A percentile compares a stretch with the other conserved stretches of the same genome.
Conservation (phyloP, 2,888 invertebrate genomes). For the Trypoxylon attenuatum region DNA sequence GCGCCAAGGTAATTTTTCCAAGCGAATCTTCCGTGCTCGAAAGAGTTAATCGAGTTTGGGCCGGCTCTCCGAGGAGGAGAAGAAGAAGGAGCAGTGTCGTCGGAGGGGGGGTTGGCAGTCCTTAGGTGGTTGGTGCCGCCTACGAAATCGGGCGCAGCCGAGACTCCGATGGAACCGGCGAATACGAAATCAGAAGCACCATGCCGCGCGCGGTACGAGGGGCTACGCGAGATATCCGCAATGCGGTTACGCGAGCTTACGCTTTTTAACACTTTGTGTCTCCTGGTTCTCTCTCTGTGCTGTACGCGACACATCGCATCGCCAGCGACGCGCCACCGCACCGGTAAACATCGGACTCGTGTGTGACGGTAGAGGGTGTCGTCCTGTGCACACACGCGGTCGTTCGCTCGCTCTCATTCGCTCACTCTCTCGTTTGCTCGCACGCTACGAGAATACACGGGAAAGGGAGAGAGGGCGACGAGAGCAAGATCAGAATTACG, state of each 20-base stretch:
- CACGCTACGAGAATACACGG: constrained; percentile 1
- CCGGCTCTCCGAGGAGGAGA: too few relatives aligned
- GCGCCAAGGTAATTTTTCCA: background rate
- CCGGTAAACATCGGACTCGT: constrained; percentile 51
- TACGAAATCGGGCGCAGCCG: background rate
- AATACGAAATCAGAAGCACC: background rate
- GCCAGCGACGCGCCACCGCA: constrained; percentile 42
- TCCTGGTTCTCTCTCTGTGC: constrained; percentile 18
- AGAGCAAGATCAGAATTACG: background rate
- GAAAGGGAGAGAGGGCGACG: background rate
- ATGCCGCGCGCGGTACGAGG: constrained; percentile 14
- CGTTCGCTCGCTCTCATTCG: too few relatives aligned
- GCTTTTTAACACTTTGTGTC: constrained; percentile 54
- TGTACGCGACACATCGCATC: constrained; percentile 42
- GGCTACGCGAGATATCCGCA: constrained; percentile 57
- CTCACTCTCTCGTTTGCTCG: too few relatives aligned
- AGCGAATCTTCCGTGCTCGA: background rate
- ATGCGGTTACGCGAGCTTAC: constrained; percentile 61
- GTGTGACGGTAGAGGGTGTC: constrained; percentile 40
- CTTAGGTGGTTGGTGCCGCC: too few relatives aligned
- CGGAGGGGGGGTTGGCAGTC: too few relatives aligned
- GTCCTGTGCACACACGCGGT: constrained; percentile 40
- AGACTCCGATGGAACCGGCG: background rate
- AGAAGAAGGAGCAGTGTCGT: too few relatives aligned
- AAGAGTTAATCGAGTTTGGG: background rate